A percentile compares a stretch with the other conserved stretches of the same genome.
phyloP scores from a whole-genome alignment of 2,888 invertebrate genomes.

The Drymonia ruficornis region DNA sequence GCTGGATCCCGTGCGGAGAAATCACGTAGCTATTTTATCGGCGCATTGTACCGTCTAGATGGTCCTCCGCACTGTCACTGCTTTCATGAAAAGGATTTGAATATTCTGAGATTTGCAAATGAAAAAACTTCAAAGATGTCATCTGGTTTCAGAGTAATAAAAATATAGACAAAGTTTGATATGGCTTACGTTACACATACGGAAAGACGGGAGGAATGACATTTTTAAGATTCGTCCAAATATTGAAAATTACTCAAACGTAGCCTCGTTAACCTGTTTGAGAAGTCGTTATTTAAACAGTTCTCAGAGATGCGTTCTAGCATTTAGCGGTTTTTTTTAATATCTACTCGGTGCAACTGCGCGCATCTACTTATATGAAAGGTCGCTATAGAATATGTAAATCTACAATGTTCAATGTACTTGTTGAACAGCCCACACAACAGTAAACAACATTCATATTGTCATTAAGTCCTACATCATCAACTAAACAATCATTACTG shows the following conservation, averaged over 20 bases:
- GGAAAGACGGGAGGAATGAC: too few relatives aligned
- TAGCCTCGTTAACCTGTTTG: too few relatives aligned
- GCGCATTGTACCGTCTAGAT: conserved; percentile 56
- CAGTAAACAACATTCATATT: neutral
- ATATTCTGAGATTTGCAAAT: conserved; percentile 33
- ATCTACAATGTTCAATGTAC: neutral
- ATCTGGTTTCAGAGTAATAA: conserved; percentile 7
- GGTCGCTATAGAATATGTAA: too few relatives aligned
- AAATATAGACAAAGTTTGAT: neutral
- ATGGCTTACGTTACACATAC: neutral
- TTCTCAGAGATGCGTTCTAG: too few relatives aligned
- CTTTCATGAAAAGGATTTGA: conserved; percentile 37
- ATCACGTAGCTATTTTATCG: conserved; percentile 80
- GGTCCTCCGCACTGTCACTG: conserved; percentile 39
- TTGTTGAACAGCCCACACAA: neutral
- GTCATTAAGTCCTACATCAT: conserved; percentile 2
- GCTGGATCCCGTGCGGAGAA: conserved; percentile 63
- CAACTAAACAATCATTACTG: conserved; percentile 13
- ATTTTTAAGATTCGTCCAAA: too few relatives aligned
- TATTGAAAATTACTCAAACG: too few relatives aligned
- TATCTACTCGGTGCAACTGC: too few relatives aligned
- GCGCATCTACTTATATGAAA: too few relatives aligned
- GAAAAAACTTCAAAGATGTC: conserved; percentile 24
- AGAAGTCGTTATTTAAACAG: too few relatives aligned
- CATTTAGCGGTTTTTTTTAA: too few relatives aligned